A percentile compares a stretch with the other conserved stretches of the same genome.
These are phyloP conservation scores for Atlantisia rogersi DNA, from an alignment of 2,113 vertebrate species.

Conservation along the genomic window DNA sequence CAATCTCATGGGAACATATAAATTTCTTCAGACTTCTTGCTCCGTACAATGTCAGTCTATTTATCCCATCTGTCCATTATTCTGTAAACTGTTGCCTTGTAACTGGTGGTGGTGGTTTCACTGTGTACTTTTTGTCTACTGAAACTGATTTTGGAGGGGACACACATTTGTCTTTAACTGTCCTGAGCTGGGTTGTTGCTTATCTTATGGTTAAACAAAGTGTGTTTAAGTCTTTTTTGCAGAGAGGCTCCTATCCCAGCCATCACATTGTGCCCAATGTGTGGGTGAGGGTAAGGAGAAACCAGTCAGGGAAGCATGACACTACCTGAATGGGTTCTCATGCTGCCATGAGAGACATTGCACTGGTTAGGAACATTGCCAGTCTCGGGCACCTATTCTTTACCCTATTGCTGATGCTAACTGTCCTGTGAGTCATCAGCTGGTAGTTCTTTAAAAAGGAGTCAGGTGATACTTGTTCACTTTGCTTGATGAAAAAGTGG, in stretches of 20 bases:
- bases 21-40: neutral
- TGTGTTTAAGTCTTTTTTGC: neutral
- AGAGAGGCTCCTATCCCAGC: neutral
- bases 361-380: neutral
- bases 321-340: rapidly evolving
- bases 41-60: neutral
- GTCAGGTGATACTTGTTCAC: neutral
- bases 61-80: neutral
- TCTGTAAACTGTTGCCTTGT: neutral
- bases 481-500: neutral
- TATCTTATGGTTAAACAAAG: neutral
- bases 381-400: neutral
- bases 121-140: neutral
- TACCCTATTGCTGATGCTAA: neutral
- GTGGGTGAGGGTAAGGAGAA: neutral
- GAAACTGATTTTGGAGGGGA: neutral
- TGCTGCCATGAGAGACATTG: neutral
- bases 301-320: neutral
- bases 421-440: neutral
- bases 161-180: neutral
- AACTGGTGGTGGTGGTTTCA: neutral
- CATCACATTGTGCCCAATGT: neutral
- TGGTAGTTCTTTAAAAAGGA: neutral
- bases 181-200: neutral
- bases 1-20: neutral